Conservation (phyloP, 2,888 invertebrate genomes). For the Adelphocoris suturalis region DNA sequence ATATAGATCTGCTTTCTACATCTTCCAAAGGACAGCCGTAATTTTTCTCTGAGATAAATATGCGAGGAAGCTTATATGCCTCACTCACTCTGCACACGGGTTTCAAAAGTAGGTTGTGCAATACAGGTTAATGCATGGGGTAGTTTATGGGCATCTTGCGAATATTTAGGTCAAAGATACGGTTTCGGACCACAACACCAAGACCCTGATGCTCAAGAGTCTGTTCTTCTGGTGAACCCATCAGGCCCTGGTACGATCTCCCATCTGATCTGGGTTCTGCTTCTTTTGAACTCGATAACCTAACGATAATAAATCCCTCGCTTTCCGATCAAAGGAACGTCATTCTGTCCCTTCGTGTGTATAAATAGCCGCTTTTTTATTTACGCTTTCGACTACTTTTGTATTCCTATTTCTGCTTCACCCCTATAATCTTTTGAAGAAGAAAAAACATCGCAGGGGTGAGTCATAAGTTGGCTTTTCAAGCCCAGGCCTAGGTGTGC, state of each 20-base stretch:
- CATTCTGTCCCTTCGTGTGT: background rate
- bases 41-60: too few species aligned
- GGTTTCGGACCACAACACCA: background rate
- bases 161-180: too few species aligned
- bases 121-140: too few species aligned
- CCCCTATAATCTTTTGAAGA: background rate
- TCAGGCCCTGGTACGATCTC: background rate
- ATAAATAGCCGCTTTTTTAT: slow-evolving; percentile 1
- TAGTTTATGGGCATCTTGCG: too few species aligned
- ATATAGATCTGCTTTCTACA: too few species aligned
- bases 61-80: too few species aligned
- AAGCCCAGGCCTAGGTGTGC: background rate
- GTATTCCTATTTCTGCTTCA: background rate
- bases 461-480: too few species aligned
- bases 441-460: background rate
- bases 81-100: too few species aligned
- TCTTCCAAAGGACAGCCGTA: too few species aligned
- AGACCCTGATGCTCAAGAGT: background rate
- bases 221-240: background rate
- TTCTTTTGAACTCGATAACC: background rate
- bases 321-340: slow-evolving; percentile 14
- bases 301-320: background rate
- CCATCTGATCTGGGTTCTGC: too few species aligned
- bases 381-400: background rate
- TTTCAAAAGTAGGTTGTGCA: too few species aligned